Percentiles rank a stretch among this genome's conserved stretches.
Evolutionary conservation across 2,113 vertebrate genomes (phyloP).

Genomic region (Leuciscus idus): DNA sequence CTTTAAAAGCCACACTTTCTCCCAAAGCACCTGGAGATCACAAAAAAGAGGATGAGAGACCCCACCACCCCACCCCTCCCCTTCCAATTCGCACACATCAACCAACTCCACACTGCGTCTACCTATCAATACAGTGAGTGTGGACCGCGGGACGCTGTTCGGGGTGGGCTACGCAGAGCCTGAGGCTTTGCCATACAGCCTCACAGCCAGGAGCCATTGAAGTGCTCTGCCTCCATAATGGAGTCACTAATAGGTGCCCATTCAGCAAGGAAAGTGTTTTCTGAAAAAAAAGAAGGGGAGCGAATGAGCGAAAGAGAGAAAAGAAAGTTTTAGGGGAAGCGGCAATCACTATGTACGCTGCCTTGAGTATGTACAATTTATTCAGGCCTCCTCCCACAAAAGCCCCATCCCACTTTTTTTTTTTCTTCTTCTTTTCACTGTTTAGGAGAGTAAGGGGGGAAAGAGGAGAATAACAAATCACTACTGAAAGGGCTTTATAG

Average conservation of each 20-base stretch:
- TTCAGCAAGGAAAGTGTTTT: constrained; percentile 83
- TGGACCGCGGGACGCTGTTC: constrained; percentile 36
- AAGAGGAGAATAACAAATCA: constrained; percentile 67
- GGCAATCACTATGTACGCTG: constrained; percentile 78
- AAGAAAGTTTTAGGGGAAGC: constrained; percentile 75
- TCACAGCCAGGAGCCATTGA: constrained; percentile 81
- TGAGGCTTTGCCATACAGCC: constrained; percentile 76
- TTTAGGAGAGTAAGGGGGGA: constrained; percentile 36
- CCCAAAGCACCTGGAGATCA: constrained; percentile 87
- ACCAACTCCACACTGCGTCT: constrained; percentile 57
- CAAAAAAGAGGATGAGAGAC: constrained; percentile 69
- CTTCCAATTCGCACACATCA: constrained; percentile 60
- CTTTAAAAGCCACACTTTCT: constrained; percentile 65
- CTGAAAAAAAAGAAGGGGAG: constrained; percentile 62
- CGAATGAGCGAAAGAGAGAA: constrained; percentile 59
- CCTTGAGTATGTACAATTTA: constrained; percentile 80
- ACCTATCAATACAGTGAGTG: constrained; percentile 72
- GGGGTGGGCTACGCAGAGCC: constrained; percentile 68
- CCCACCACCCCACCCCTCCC: constrained; percentile 45
- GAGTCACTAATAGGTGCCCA: constrained; percentile 83
- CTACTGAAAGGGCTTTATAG: constrained; percentile 72
- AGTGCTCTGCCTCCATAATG: constrained; percentile 77
- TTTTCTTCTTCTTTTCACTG: constrained; percentile 59
- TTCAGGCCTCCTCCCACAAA: constrained; percentile 68
- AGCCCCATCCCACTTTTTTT: constrained; percentile 54